These are phyloP conservation scores for Xenotilapia flavipinnis DNA, from an alignment of 2,113 vertebrate species.

Conservation along the genomic window DNA sequence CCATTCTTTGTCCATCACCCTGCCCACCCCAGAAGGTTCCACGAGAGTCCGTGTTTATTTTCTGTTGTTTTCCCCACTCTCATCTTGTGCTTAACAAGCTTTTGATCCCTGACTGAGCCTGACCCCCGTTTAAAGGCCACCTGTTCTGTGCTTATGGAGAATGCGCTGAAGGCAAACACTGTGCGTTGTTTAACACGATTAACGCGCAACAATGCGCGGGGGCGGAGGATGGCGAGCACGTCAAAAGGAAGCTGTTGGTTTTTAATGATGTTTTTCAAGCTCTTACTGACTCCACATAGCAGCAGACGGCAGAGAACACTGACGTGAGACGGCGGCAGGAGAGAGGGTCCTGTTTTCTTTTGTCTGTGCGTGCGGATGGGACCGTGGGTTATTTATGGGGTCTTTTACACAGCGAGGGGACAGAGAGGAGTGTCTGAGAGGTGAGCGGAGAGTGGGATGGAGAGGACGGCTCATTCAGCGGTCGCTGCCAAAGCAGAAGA, in stretches of 20 bases:
- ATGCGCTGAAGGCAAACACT: conserved; percentile 18
- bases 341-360: conserved; percentile 24
- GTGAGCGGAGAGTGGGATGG: background rate
- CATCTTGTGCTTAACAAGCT: conserved; percentile 11
- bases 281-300: background rate
- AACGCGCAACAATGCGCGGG: conserved; percentile 2
- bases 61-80: background rate
- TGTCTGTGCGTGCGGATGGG: conserved; percentile 30
- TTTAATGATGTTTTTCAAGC: conserved; percentile 58
- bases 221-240: background rate
- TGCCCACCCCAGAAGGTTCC: background rate
- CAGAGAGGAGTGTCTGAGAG: conserved; percentile 4
- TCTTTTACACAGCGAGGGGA: conserved; percentile 22
- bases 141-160: conserved; percentile 42
- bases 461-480: background rate
- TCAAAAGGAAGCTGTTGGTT: conserved; percentile 44
- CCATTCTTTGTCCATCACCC: background rate
- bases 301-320: background rate
- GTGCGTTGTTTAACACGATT: conserved; percentile 45
- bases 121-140: conserved; percentile 46
- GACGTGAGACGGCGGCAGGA: conserved; percentile 12
- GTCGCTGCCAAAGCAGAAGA: background rate
- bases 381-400: conserved; percentile 47
- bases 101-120: conserved; percentile 18
- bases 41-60: background rate